Conservation (phyloP, 2,797 vertebrate genomes). For the Sardinella longiceps region DNA sequence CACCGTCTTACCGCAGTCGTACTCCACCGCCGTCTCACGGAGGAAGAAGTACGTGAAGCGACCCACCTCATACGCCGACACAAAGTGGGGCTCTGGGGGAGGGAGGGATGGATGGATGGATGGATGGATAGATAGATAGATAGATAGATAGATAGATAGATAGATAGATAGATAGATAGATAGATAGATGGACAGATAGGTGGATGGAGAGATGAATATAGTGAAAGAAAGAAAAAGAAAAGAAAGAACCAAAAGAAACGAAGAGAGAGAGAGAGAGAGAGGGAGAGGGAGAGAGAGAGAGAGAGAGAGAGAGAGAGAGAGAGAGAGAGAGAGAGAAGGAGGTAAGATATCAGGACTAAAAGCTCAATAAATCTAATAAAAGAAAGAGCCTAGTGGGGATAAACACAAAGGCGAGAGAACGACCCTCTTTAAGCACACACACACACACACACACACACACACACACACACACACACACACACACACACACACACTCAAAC, state of each 20-base stretch:
- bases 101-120: not conserved
- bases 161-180: no score
- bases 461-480: not conserved
- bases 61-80: slow-evolving; percentile 92
- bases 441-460: not conserved
- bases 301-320: no score
- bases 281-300: not conserved
- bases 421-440: not conserved
- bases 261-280: not conserved
- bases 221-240: no score
- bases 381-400: no score
- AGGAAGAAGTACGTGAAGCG: slow-evolving; percentile 93
- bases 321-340: no score
- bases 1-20: slow-evolving; percentile 92
- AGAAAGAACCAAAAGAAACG: not conserved
- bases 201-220: not conserved
- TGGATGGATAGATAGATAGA: not conserved
- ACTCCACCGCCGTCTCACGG: slow-evolving; percentile 91
- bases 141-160: not conserved
- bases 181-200: not conserved
- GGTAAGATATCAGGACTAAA: not conserved
- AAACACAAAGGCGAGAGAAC: no score
- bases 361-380: no score
- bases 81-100: slow-evolving; percentile 88
- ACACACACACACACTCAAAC: not conserved